A percentile compares a stretch with the other conserved stretches of the same genome.
Evolutionary conservation across 2,113 vertebrate species (phyloP).

Genomic region (Pardalotus punctatus): DNA sequence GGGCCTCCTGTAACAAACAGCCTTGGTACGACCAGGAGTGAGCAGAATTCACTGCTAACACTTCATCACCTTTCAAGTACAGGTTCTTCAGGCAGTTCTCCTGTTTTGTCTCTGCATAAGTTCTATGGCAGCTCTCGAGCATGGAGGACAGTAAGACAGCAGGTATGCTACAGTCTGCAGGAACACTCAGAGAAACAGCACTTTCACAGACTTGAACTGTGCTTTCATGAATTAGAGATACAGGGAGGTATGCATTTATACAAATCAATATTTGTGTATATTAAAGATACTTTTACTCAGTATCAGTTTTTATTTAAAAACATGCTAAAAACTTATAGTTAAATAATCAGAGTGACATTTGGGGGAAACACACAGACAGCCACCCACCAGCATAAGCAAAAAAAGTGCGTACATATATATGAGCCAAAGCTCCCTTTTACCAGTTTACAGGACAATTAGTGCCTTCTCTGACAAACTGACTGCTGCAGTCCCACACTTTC

Average conservation of each 20-base stretch:
- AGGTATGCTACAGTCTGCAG: not conserved
- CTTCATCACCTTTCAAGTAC: not conserved
- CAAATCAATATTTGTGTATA: constrained; percentile 42
- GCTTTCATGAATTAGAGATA: constrained; percentile 25
- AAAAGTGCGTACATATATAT: constrained; percentile 68
- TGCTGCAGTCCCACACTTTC: not conserved
- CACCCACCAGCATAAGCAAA: constrained; percentile 64
- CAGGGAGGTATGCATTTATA: constrained; percentile 46
- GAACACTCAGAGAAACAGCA: constrained; percentile 6
- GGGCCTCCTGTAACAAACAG: not conserved
- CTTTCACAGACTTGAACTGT: constrained; percentile 3
- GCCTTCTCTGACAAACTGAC: not conserved
- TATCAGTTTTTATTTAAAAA: constrained; percentile 78
- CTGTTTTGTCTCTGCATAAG: not conserved
- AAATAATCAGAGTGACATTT: constrained; percentile 64
- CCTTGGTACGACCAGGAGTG: not conserved
- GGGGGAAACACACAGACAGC: constrained; percentile 32
- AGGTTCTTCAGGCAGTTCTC: not conserved
- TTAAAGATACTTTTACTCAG: constrained; percentile 65
- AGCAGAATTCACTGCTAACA: not conserved
- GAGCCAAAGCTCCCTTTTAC: constrained; percentile 23
- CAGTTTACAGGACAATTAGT: not conserved
- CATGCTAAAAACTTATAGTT: constrained; percentile 77
- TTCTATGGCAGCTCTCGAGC: not conserved
- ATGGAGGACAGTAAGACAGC: not conserved